A percentile compares a stretch with the other conserved stretches of the same genome.
Conservation (phyloP, 2,888 invertebrate genomes). For the Invenusta paracnida region DNA sequence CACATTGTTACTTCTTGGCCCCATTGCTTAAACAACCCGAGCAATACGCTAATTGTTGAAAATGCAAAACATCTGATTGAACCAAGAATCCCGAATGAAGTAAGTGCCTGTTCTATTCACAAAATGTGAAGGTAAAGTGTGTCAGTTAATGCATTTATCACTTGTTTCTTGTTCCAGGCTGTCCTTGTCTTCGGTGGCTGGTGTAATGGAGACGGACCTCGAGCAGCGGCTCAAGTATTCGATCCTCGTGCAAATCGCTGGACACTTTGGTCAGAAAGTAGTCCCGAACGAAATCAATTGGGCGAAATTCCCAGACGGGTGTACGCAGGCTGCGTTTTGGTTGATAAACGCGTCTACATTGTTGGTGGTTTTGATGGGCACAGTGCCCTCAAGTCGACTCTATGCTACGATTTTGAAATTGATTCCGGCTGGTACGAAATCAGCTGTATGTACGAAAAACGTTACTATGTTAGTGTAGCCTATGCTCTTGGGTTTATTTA, state of each 20-base stretch:
- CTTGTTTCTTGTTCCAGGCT: slow-evolving; percentile 30
- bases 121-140: too few relatives aligned
- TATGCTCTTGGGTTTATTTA: slow-evolving; percentile 68
- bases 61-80: background rate
- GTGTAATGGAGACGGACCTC: slow-evolving; percentile 42
- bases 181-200: slow-evolving; percentile 43
- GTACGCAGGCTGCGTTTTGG: slow-evolving; percentile 85
- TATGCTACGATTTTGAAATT: slow-evolving; percentile 41
- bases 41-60: background rate
- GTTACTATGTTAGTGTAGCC: slow-evolving; percentile 87
- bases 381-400: slow-evolving; percentile 38
- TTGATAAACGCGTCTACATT: slow-evolving; percentile 77
- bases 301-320: slow-evolving; percentile 64
- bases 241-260: slow-evolving; percentile 42
- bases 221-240: slow-evolving; percentile 42
- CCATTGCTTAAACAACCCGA: background rate
- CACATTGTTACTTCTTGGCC: background rate
- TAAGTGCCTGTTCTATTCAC: too few relatives aligned
- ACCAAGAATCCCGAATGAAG: background rate
- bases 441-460: slow-evolving; percentile 38
- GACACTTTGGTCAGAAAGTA: slow-evolving; percentile 40
- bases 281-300: slow-evolving; percentile 4
- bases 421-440: slow-evolving; percentile 44
- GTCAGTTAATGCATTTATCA: too few relatives aligned
- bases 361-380: slow-evolving; percentile 81